Percentiles rank a stretch among this genome's conserved stretches.
Conservation (phyloP, 2,888 invertebrate genomes). For the Perithous albicinctus region DNA sequence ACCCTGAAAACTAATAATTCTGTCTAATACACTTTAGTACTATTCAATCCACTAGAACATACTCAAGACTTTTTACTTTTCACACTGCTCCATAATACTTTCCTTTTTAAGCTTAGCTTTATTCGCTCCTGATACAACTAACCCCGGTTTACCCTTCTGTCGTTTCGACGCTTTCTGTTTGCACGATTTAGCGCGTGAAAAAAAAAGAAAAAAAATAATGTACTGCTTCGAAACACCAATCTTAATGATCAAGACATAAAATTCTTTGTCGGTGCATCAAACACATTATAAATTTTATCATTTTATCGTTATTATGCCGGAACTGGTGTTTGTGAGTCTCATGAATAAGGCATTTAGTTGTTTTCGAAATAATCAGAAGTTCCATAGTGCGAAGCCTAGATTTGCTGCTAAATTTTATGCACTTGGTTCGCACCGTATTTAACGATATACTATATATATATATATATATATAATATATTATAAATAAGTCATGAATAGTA, state of each 20-base stretch:
- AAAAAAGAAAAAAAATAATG: not conserved
- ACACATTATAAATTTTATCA: not conserved
- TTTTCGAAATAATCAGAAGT: constrained; percentile 18
- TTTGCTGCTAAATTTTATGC: not conserved
- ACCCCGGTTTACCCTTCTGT: too few relatives aligned
- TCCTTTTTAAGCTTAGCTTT: too few relatives aligned
- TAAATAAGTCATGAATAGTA: constrained; percentile 78
- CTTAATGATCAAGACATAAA: constrained; percentile 5
- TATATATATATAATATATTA: constrained; percentile 63
- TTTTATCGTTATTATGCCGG: constrained; percentile 4
- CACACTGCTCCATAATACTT: too few relatives aligned
- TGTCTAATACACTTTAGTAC: too few relatives aligned
- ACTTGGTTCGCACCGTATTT: constrained; percentile 9
- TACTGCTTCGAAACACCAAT: constrained; percentile 9
- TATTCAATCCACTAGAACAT: too few relatives aligned
- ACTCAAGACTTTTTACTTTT: too few relatives aligned
- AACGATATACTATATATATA: constrained; percentile 17
- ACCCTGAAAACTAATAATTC: too few relatives aligned
- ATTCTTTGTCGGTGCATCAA: constrained; percentile 6
- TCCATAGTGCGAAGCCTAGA: not conserved
- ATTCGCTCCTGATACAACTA: too few relatives aligned
- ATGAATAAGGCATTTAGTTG: constrained; percentile 19
- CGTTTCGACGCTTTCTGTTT: constrained; percentile 30
- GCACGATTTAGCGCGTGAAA: constrained; percentile 33
- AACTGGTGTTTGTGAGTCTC: constrained; percentile 12